Conservation (phyloP, 2,888 invertebrate species). For the Yponomeuta sedellus region DNA sequence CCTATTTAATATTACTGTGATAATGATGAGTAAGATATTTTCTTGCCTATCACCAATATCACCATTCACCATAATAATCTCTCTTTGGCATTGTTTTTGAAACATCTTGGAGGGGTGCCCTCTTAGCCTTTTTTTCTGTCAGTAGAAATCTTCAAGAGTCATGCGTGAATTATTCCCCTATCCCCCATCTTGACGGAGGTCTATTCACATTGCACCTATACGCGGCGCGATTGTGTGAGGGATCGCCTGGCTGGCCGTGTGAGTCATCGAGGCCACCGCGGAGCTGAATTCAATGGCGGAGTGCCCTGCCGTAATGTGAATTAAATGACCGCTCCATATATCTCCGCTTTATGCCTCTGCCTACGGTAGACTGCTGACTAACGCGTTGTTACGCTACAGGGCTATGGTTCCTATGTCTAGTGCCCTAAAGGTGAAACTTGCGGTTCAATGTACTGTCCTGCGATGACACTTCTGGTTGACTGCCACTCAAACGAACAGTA, state of each 20-base stretch:
- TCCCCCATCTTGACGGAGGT: background rate
- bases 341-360: constrained; percentile 19
- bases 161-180: constrained; percentile 3
- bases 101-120: background rate
- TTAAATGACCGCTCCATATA: constrained; percentile 54
- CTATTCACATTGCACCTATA: constrained; percentile 11
- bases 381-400: too few species aligned
- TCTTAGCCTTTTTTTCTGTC: background rate
- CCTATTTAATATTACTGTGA: too few species aligned
- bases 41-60: too few species aligned
- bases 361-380: background rate
- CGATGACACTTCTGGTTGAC: too few species aligned
- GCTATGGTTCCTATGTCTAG: too few species aligned
- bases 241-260: constrained; percentile 32
- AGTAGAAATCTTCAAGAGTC: background rate
- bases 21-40: too few species aligned
- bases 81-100: background rate
- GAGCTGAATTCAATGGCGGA: constrained; percentile 30
- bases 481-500: too few species aligned
- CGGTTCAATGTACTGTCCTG: too few species aligned
- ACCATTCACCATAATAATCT: too few species aligned
- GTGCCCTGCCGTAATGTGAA: constrained; percentile 53
- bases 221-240: constrained; percentile 47
- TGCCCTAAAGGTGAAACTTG: too few species aligned
- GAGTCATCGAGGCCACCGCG: constrained; percentile 53